Evolutionary conservation across 2,113 vertebrate species (phyloP).

Genomic region (Colaptes auratus): DNA sequence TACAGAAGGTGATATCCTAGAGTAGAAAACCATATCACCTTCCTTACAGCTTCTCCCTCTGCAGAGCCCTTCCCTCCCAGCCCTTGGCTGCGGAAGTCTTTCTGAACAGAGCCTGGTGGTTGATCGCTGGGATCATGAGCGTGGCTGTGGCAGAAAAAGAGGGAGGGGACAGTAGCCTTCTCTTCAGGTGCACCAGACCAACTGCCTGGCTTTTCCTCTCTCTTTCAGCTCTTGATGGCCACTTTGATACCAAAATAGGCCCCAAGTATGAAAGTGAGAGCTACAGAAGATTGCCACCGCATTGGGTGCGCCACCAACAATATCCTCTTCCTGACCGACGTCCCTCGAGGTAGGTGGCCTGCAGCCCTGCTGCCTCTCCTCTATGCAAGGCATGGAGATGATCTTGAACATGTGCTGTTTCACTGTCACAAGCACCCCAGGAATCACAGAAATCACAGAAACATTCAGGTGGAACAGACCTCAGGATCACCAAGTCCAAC

Average conservation of each 20-base stretch:
- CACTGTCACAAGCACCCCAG: not conserved
- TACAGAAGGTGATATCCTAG: constrained; percentile 90
- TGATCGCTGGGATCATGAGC: fast-evolving
- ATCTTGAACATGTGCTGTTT: not conserved
- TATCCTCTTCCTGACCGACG: constrained; percentile 92
- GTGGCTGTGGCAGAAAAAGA: not conserved
- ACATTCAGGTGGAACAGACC: too few relatives aligned
- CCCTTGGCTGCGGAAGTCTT: fast-evolving
- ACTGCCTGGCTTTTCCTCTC: not conserved
- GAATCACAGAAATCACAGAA: not conserved
- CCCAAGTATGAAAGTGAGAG: constrained; percentile 93
- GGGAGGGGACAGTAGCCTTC: not conserved
- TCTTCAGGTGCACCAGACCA: not conserved
- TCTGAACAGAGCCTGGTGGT: not conserved
- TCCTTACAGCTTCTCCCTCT: not conserved
- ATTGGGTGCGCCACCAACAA: constrained; percentile 90
- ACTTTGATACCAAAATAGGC: constrained; percentile 95
- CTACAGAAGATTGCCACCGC: constrained; percentile 87
- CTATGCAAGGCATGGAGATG: constrained; percentile 52
- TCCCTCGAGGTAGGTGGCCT: constrained; percentile 83
- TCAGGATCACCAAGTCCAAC: too few relatives aligned
- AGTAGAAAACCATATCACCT: constrained; percentile 75
- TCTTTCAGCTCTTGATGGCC: constrained; percentile 88
- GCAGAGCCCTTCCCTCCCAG: not conserved
- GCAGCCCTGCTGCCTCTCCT: constrained; percentile 57